These are phyloP conservation scores for Ovis canadensis DNA, from an alignment of 2,113 vertebrate genomes.

Conservation along the genomic window DNA sequence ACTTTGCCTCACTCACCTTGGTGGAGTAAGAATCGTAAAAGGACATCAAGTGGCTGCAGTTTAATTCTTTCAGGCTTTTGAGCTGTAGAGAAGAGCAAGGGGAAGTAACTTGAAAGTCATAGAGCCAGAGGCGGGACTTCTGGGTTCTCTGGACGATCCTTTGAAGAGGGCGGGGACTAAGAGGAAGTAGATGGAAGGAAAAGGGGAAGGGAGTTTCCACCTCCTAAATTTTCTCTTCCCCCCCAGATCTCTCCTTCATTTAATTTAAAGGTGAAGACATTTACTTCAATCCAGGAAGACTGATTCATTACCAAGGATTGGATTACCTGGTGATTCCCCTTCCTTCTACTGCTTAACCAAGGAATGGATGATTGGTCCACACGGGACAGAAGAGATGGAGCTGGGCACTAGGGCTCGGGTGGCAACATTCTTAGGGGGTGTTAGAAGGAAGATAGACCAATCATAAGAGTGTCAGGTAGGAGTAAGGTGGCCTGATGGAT, in stretches of 20 bases:
- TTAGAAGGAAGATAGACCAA: not conserved
- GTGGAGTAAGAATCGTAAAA: slow-evolving; percentile 69
- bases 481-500: not conserved
- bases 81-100: not conserved
- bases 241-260: not conserved
- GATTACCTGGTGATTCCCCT: not conserved
- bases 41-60: slow-evolving; percentile 31
- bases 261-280: not conserved
- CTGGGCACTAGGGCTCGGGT: not conserved
- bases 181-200: not conserved
- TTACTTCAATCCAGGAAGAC: not conserved
- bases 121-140: not conserved
- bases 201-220: not conserved
- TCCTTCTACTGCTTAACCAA: not conserved
- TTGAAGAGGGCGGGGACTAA: not conserved
- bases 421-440: not conserved
- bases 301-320: not conserved
- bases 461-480: not conserved
- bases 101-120: not conserved
- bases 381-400: not conserved
- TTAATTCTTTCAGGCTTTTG: not conserved
- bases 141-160: not conserved
- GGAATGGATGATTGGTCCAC: not conserved
- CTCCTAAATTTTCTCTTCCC: not conserved
- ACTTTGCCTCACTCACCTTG: slow-evolving; percentile 54